A percentile compares a stretch with the other conserved stretches of the same genome.
phyloP scores from a whole-genome alignment of 2,888 invertebrate genomes.

The Heliothis peltigera region DNA sequence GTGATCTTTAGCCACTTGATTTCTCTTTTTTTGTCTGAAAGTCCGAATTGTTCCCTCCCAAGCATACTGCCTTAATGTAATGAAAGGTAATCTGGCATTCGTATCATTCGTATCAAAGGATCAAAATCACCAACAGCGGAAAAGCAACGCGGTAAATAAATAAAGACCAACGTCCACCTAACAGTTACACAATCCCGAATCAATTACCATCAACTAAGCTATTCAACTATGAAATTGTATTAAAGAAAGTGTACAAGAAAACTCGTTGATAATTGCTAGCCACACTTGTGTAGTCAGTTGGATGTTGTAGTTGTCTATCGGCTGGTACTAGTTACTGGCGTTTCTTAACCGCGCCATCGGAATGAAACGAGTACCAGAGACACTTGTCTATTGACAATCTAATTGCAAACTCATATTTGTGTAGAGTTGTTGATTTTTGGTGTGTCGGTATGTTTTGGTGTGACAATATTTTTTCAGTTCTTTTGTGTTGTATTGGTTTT shows the following conservation, averaged over 20 bases:
- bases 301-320: slow-evolving; percentile 65
- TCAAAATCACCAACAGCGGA: not conserved
- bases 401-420: slow-evolving; percentile 82
- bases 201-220: slow-evolving; percentile 42
- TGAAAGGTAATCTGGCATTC: no score
- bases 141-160: not conserved
- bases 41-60: no score
- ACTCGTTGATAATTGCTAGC: slow-evolving; percentile 72
- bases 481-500: not conserved
- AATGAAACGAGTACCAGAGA: slow-evolving; percentile 78
- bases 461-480: not conserved
- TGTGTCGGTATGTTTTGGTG: not conserved
- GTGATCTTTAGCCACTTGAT: no score
- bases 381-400: slow-evolving; percentile 88
- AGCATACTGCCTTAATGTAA: no score
- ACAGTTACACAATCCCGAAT: slow-evolving; percentile 32
- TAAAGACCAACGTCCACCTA: not conserved
- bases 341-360: slow-evolving; percentile 77
- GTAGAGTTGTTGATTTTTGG: slow-evolving; percentile 69
- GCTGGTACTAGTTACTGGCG: slow-evolving; percentile 66
- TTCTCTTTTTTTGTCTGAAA: no score
- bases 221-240: slow-evolving; percentile 65
- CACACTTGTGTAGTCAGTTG: slow-evolving; percentile 58
- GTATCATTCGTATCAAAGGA: not conserved
- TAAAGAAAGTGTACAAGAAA: slow-evolving; percentile 77